Conservation (phyloP, 2,888 invertebrate species). For the Lapara coniferarum region DNA sequence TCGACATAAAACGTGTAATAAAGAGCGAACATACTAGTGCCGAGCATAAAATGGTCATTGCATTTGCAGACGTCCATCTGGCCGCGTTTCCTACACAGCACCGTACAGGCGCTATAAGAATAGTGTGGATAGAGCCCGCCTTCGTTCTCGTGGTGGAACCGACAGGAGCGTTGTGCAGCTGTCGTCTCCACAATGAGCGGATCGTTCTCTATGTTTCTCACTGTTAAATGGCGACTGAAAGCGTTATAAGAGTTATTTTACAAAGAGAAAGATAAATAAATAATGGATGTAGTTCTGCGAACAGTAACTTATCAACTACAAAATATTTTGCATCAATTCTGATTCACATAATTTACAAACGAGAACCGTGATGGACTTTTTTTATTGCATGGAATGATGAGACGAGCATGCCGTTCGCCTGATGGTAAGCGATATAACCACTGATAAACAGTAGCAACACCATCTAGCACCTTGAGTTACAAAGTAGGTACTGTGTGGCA, state of each 20-base stretch:
- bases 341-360: no score
- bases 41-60: slow-evolving; percentile 88
- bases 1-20: not conserved
- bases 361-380: no score
- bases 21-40: slow-evolving; percentile 72
- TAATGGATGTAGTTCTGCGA: no score
- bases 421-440: no score
- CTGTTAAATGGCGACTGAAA: slow-evolving; percentile 77
- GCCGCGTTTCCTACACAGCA: slow-evolving; percentile 87
- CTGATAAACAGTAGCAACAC: no score
- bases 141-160: slow-evolving; percentile 86
- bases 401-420: no score
- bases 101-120: slow-evolving; percentile 89
- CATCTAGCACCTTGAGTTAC: no score
- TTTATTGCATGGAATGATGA: no score
- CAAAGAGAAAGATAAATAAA: not conserved
- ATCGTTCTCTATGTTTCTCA: slow-evolving; percentile 88
- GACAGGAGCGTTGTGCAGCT: slow-evolving; percentile 87
- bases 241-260: not conserved
- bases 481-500: no score
- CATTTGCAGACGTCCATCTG: slow-evolving; percentile 86
- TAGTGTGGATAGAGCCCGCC: slow-evolving; percentile 86
- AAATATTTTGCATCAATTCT: no score
- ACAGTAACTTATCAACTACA: no score
- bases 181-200: slow-evolving; percentile 85